Conservation (phyloP, 2,797 vertebrate genomes). For the Acridotheres tristis region DNA sequence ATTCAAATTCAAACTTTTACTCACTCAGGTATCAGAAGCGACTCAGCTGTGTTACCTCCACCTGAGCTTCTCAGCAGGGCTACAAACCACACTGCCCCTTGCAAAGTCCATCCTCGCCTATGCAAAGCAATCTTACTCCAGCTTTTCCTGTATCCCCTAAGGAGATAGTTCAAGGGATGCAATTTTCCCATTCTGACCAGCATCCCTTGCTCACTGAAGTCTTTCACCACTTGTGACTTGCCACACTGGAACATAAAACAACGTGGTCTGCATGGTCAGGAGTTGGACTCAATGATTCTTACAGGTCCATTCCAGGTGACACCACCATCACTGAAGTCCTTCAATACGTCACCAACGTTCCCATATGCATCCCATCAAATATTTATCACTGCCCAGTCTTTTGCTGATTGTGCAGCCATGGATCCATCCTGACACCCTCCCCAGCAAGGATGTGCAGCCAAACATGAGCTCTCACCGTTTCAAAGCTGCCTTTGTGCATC, state of each 20-base stretch:
- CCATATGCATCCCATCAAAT: neutral
- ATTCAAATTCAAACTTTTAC: neutral
- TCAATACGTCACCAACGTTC: neutral
- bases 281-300: fast-evolving
- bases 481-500: slow-evolving; percentile 99
- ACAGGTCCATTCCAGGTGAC: neutral
- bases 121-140: neutral
- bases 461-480: slow-evolving; percentile 85
- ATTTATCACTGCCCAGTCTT: neutral
- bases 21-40: neutral
- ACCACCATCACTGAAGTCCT: neutral
- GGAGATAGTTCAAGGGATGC: neutral
- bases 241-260: neutral
- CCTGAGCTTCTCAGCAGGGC: neutral
- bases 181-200: neutral
- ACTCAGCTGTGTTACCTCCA: fast-evolving
- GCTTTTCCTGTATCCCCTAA: neutral
- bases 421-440: neutral
- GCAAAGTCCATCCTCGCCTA: neutral
- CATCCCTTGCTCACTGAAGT: neutral
- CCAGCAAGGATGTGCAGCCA: neutral
- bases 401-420: neutral
- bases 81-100: neutral
- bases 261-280: fast-evolving
- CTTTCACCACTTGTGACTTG: neutral